Percentiles rank a stretch among this genome's conserved stretches.
Evolutionary conservation across 2,797 vertebrate genomes (phyloP).

Genomic region (Anguilla marmorata): DNA sequence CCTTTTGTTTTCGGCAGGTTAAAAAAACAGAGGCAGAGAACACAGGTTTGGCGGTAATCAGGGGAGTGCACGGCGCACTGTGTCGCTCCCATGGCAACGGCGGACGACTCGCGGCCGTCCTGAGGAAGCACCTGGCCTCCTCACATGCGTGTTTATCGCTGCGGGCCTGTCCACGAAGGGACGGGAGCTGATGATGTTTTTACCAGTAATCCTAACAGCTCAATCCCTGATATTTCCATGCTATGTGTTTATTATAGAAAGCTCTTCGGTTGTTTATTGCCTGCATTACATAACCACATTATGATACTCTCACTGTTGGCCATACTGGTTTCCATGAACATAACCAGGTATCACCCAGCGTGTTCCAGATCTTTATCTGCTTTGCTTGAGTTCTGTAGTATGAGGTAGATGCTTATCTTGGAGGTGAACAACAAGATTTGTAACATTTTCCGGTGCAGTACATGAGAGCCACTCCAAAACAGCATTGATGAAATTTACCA

Average conservation of each 20-base stretch:
- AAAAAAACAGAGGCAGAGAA: constrained; percentile 50
- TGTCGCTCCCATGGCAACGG: constrained; percentile 33
- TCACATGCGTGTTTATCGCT: constrained; percentile 54
- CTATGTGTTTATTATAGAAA: background rate
- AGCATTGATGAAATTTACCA: background rate
- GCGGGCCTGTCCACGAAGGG: constrained; percentile 50
- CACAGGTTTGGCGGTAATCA: constrained; percentile 35
- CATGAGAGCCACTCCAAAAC: background rate
- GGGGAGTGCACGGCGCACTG: constrained; percentile 33
- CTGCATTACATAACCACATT: background rate
- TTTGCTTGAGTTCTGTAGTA: background rate
- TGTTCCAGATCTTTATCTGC: background rate
- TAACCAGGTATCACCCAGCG: background rate
- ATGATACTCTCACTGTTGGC: background rate
- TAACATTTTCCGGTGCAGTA: background rate
- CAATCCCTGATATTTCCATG: background rate
- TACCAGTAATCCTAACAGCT: background rate
- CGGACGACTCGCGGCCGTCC: constrained; percentile 34
- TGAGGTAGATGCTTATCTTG: background rate
- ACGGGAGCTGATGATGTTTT: constrained; percentile 56
- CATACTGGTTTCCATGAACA: background rate
- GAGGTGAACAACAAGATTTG: constrained; percentile 12
- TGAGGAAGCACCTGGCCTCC: constrained; percentile 75
- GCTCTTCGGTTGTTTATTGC: background rate
- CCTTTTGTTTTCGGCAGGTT: constrained; percentile 53